These are phyloP conservation scores for Tangara arthus DNA, from an alignment of 2,797 vertebrate genomes.

Conservation along the genomic window DNA sequence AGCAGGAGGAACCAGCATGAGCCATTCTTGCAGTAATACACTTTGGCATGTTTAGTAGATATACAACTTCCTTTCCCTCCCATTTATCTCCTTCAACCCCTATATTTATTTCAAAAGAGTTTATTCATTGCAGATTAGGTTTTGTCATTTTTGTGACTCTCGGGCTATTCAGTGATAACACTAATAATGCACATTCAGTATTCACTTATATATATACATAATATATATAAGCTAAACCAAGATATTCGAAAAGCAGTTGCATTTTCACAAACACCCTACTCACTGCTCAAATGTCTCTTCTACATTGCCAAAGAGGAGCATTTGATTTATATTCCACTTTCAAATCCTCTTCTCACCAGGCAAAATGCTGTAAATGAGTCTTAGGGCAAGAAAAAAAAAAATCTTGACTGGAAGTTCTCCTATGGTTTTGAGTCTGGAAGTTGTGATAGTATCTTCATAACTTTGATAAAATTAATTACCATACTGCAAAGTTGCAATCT, in stretches of 20 bases:
- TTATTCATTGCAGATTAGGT: not conserved
- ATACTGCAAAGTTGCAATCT: not conserved
- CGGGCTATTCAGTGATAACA: not conserved
- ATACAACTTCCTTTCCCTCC: not conserved
- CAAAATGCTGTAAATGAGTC: not conserved
- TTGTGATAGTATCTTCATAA: not conserved
- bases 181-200: not conserved
- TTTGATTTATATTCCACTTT: not conserved
- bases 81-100: not conserved
- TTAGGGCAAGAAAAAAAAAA: not conserved
- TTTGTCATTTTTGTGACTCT: not conserved
- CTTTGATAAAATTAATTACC: not conserved
- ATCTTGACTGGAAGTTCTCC: not conserved
- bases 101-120: not conserved
- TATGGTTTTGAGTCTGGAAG: not conserved
- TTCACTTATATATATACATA: accelerated
- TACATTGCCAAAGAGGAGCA: not conserved
- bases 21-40: not conserved
- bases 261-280: not conserved
- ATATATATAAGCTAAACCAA: not conserved
- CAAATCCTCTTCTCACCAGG: not conserved
- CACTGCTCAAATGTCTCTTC: not conserved
- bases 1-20: not conserved
- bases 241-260: not conserved
- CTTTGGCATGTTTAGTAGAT: not conserved